Evolutionary conservation across 1,140 invertebrate species (phyloP), one percentile per base, ranked within the genome.

Genomic region (Lepidurus packardi): DNA sequence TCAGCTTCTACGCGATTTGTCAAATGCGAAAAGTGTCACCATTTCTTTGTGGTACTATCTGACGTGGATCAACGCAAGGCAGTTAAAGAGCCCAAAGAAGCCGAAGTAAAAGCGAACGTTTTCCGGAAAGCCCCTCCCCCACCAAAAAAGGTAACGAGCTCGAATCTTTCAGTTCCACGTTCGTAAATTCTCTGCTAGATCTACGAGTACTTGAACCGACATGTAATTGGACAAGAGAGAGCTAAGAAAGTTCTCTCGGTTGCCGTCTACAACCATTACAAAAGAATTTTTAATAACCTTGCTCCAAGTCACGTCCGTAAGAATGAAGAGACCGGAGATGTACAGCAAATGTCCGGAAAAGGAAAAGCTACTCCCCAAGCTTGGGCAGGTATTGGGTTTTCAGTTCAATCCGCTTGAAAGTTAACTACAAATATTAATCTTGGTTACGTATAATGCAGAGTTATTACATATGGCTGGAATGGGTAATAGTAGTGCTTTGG

Each of bases 221-320:
- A 96, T 87, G 96, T 99, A 21, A 91, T 99, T n/a, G 98, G 97
- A 0, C 98, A 99, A 87, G 93, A 98, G 81, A 90, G 93, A 85
- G 98, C 97, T 0, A 99, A 99, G 85, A 98, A 98, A 87, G 96
- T 98, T n/a, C 86, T 99, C 10, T 93, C 96, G 43, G 97, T 99
- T 7, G 97, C 97, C 42, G 96, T 99, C 1, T 99, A 99, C 86
- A 98, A 99, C 86, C 98, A 99, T 85, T 99, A 99, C 85, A 98
- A 98, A 87, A 88, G 97, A 82, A 96, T 99, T 83, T 94, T 95
- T 84, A 95, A 98, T 85, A 99, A 99, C 86, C 88, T 94, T 79
- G 93, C 93, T 24, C 87, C 86, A 80, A 83, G 84, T 81, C 43
- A 73, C 42, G 42, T 73, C 13, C 81, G 81, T 73, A 47, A 78